Base-by-base conservation (phyloP, 1,140 invertebrate species). In the Heliconius himera region DNA sequence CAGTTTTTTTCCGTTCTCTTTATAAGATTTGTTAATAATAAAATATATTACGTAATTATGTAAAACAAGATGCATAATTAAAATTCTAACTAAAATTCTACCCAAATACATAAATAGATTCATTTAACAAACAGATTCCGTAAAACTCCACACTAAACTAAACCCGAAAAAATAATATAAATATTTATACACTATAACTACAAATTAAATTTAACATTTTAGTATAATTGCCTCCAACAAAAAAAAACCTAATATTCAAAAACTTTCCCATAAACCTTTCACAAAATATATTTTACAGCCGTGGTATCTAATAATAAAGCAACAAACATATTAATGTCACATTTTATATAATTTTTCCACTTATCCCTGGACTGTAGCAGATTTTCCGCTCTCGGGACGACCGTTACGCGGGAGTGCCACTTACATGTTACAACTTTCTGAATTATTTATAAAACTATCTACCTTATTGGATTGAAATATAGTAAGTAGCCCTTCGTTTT, bases 401-500 rank as follows among this genome's bases (percentile, higher is more conserved):
- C 86, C 90, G 87, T 92, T 92, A 91, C 87, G 81, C 84, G 89
- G 80, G 86, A 93, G 87, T 92, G 86, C 89, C 91, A 91, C 91
- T 93, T 93, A 93, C 90, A 89, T 85, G 89, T 91, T 93, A 92
- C 91, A 92, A 88, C 90, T 90, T 90, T 87, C 85, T 94, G 91
- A 92, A 94, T 94, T 90, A 93, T 94, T 92, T 93, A 94, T 90
- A 77, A 88, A 88, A 92, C 89, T 92, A 93, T 90, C 90, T 84
- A 82, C 85, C 87, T 92, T 93, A 93, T 93, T 94, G 89, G 90
- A 93, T 93, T 91, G 89, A 92, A 91, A 92, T 93, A 92, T 91
- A 46, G 41, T 16, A 1, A 85, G 84, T 83, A 78, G 80, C 81
- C 84, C 81, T 78, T 84, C 79, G 82, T 80, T 84, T 84, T 88